Evolutionary conservation across 2,113 vertebrate species (phyloP), one percentile per base, ranked within the genome.

Genomic region (Lathamus discolor): DNA sequence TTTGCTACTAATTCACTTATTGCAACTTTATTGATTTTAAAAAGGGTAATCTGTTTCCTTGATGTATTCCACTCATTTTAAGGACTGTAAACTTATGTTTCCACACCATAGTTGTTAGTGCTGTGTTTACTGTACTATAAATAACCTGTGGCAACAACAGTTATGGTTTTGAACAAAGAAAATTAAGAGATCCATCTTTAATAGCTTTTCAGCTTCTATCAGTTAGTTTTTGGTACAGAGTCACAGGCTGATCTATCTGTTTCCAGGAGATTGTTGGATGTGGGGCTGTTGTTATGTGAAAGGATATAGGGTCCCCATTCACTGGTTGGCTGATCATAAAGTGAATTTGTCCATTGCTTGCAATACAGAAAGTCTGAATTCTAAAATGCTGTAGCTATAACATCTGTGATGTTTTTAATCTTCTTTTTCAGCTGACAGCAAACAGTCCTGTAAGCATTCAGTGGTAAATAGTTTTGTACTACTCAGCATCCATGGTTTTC

Each of bases 51-150:
- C 28, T 64, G 8, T 93, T 84, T 88, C 63, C n/a, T 95, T 59
- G 48, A 25, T 37, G 29, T 35, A 83, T 95, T 90, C 13, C 6
- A 3, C 83, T 68, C 17, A 49, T 79, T 66, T 95, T 70, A 73
- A 28, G 66, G 54, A 78, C 39, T 41, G 74, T 57, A 4, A 33
- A 76, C n/a, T 57, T 88, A 28, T 46, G 46, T 80, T 90, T 92
- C 75, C 66, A 87, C 93, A 95, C 67, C 77, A 29, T 64, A 70
- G 90, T 95, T 87, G 85, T 93, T 95, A 94, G 86, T 67, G 61
- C 67, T 91, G 77, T 90, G 90, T 93, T 88, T 96, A 69, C 93
- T 95, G 95, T 59, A 66, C 69, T 91, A 9, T 7, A 62, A 72
- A 92, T 82, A 97, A 83, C n/a, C 37, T n/a, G 44, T 95, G 86